A percentile compares a stretch with the other conserved stretches of the same genome.
These are phyloP conservation scores for Andrena minutula DNA, from an alignment of 2,888 invertebrate genomes.

Conservation along the genomic window DNA sequence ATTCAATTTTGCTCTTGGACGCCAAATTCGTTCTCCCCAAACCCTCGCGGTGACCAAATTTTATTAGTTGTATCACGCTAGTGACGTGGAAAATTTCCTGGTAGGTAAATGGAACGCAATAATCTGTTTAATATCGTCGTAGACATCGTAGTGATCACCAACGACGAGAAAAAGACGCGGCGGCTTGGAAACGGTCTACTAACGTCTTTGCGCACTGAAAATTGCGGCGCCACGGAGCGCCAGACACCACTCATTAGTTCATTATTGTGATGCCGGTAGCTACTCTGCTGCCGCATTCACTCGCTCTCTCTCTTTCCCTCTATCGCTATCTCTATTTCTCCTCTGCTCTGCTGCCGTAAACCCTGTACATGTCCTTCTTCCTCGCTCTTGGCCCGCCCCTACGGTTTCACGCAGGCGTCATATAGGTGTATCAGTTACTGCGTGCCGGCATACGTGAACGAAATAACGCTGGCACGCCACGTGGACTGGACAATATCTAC, in stretches of 20 bases:
- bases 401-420: constrained; percentile 56
- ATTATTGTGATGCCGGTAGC: constrained; percentile 65
- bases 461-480: constrained; percentile 54
- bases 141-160: neutral
- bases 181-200: constrained; percentile 33
- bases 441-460: constrained; percentile 52
- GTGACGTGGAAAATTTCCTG: neutral
- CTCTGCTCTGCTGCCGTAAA: neutral
- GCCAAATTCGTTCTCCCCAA: too few relatives aligned
- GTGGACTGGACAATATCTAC: constrained; percentile 53
- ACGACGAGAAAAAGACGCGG: constrained; percentile 24
- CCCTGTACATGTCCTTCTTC: constrained; percentile 26
- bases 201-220: constrained; percentile 62
- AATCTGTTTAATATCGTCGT: neutral
- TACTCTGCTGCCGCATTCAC: constrained; percentile 39
- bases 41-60: neutral
- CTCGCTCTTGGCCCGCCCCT: constrained; percentile 40
- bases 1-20: too few relatives aligned
- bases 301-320: constrained; percentile 9
- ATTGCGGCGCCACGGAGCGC: constrained; percentile 62
- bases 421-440: constrained; percentile 54
- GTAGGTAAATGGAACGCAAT: neutral
- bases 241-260: constrained; percentile 75
- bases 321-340: neutral
- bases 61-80: too few relatives aligned